Percentiles rank a stretch among this genome's conserved stretches.
Conservation (phyloP, 2,797 vertebrate genomes). For the Simalia tracyae region DNA sequence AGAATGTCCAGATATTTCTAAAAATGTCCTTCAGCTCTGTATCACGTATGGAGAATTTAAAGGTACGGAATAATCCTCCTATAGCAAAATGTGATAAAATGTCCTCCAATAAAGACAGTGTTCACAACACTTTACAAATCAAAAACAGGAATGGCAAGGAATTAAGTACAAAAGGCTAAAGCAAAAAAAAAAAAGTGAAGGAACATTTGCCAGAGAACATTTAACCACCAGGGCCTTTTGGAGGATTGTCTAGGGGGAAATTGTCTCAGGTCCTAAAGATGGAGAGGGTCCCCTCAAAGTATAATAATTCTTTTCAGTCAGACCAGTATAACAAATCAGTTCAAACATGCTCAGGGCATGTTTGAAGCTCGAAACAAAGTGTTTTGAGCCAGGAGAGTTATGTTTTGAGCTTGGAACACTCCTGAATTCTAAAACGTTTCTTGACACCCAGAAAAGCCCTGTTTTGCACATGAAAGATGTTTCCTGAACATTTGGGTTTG, state of each 20-base stretch:
- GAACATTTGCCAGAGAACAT: background rate
- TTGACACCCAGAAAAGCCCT: too few relatives aligned
- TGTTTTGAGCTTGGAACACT: too few relatives aligned
- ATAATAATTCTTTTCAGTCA: background rate
- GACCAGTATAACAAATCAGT: background rate
- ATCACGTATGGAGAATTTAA: background rate
- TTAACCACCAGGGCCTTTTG: background rate
- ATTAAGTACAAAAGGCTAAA: too few relatives aligned
- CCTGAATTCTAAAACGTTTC: too few relatives aligned
- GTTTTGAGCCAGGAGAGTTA: background rate
- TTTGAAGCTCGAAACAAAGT: background rate
- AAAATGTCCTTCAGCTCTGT: background rate
- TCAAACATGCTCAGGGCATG: background rate
- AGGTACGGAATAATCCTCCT: too few relatives aligned
- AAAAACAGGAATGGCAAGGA: background rate
- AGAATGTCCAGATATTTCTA: background rate
- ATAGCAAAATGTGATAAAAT: background rate
- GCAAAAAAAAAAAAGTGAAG: background rate
- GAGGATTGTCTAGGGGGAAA: background rate
- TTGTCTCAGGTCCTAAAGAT: too few relatives aligned
- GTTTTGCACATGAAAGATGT: too few relatives aligned
- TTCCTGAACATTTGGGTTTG: too few relatives aligned
- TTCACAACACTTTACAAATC: background rate
- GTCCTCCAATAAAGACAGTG: background rate
- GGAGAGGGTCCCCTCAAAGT: too few relatives aligned